phyloP scores from a whole-genome alignment of 2,888 invertebrate species.

The Lepidonotus clava region DNA sequence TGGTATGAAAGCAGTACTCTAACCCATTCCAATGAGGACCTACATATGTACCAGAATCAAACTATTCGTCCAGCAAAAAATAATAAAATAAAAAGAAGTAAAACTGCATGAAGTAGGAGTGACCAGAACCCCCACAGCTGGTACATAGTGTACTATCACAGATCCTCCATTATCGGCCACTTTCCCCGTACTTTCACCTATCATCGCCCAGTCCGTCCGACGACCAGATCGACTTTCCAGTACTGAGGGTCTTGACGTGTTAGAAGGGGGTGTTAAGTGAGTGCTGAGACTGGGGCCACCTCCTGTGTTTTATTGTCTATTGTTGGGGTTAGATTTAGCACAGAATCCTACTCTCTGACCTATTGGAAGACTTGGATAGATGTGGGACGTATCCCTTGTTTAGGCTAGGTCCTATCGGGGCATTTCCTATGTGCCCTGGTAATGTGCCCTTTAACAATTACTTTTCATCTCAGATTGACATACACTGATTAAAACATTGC shows the following conservation, averaged over 20 bases:
- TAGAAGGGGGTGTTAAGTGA: neutral
- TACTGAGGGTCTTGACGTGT: neutral
- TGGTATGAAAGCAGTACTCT: no score
- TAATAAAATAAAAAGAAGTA: no score
- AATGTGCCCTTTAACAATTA: no score
- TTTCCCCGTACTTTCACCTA: neutral
- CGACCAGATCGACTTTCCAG: neutral
- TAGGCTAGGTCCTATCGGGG: neutral
- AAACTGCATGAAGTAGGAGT: no score
- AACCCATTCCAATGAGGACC: no score
- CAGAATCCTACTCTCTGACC: neutral
- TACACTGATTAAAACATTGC: no score
- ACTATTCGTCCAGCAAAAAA: no score
- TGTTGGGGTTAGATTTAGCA: neutral
- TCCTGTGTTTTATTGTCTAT: neutral
- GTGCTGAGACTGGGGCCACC: slow-evolving; percentile 5
- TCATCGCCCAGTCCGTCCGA: neutral
- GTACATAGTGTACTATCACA: no score
- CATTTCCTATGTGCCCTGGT: neutral
- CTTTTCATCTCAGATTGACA: no score
- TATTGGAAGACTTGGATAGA: neutral
- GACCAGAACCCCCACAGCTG: no score
- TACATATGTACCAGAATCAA: no score
- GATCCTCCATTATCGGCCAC: neutral
- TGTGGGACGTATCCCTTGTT: neutral